Base-by-base conservation (phyloP, 2,888 invertebrate species). In the Sialis lutaria region DNA sequence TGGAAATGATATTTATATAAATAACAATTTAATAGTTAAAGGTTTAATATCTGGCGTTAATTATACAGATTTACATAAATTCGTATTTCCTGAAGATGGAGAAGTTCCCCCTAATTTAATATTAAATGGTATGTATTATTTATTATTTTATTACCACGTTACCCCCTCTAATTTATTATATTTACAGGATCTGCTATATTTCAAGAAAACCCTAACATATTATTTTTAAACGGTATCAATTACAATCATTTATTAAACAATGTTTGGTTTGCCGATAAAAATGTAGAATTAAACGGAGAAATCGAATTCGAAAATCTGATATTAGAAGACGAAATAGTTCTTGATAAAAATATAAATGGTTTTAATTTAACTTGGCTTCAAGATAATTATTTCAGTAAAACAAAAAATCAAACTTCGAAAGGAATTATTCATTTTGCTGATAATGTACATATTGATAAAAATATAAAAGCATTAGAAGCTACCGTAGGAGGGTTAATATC, bases 321-420 rank as follows among this genome's bases (percentile, higher is more conserved):
- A 8, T 61, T 67, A 34, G 51, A 60, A 49, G 56, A 58, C 40
- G 52, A 60, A 7, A 43, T 64, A 8, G 50, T 49, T 4, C 52
- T 65, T 37, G 50, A 55, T 33, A 68, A 68, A 57, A 59, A 55
- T 4, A 52, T 74, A 1, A 69, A 69, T 53, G 67, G 66, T 31
- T 59, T 68, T 8, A 58, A 68, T 52, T 55, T 76, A 44, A 57
- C 62, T 6, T 60, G 65, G 53, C 54, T 76, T 40, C 59, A 63
- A 12, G 54, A 65, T 10, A 68, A 69, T 54, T 73, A 74, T 50
- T 64, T 77, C 42, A 73, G 73, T 54, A 68, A 67, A 54, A 62
- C 67, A 5, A 63, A 60, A 47, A 55, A 64, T 31, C 75, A 75
- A 61, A 60, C 56, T 10, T 60, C 75, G 33, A 53, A 57, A 5